Base-by-base conservation (phyloP, 2,113 vertebrate species). In the Passer montanus region DNA sequence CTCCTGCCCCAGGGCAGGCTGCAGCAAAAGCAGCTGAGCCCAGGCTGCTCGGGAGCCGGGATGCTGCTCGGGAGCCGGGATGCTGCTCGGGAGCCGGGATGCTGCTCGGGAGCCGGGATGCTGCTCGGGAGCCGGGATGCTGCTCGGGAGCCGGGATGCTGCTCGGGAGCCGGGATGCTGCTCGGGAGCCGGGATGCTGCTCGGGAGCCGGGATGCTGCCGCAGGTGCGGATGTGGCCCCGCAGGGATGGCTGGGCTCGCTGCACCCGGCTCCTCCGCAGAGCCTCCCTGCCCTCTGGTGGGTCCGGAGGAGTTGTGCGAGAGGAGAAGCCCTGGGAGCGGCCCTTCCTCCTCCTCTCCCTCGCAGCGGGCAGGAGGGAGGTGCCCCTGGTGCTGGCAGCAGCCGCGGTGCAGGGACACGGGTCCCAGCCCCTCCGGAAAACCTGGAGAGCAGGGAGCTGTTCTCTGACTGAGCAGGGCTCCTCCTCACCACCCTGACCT, bases 221-320 rank as follows among this genome's bases (percentile, higher is more conserved):
- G 21, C 27, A 24, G 39, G 33, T 17, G 47, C 47, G 19, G 59
- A 12, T 15, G 20, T 23, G 26, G 13, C 37, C 8, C 7, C 20
- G 7, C 49, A 26, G n/a, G 10, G 9, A 26, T 13, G 35, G 49
- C 31, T 0, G 13, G 44, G 14, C 43, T 2, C 18, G 8, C 24
- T 35, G 39, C 49, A 7, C 50, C 2, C 37, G 6, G 53, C 86
- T 49, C 50, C 58, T 55, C 11, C 28, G 28, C n/a, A 37, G 74
- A 18, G 33, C 72, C 55, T n/a, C 53, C 30, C 46, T 80, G 85
- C 53, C 95, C 79, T 88, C 94, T 87, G 49, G 78, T 15, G 75
- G 39, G 10, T 3, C 7, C 4, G 8, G 17, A 20, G 35, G 23
- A 39, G 5, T 1, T 18, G 52, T 39, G 69, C 8, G 0, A 50